Conservation (phyloP, 2,113 vertebrate species). For the Onychorhynchus coronatus region DNA sequence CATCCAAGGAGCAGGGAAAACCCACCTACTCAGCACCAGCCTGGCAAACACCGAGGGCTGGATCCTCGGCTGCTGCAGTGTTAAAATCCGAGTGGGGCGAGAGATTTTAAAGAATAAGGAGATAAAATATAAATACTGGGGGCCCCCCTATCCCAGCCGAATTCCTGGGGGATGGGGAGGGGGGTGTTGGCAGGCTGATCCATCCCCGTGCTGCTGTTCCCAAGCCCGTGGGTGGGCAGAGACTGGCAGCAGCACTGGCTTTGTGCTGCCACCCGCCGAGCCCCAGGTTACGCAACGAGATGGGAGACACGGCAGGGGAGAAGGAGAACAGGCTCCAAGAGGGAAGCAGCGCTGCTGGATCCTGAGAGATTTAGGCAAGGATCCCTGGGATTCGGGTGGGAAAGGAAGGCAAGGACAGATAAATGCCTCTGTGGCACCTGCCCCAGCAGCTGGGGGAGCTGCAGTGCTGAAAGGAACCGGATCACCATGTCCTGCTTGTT, state of each 20-base stretch:
- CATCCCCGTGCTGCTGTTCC: accelerated
- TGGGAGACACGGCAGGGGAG: neutral
- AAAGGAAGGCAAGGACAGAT: neutral
- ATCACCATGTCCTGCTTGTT: too few species aligned
- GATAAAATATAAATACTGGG: neutral
- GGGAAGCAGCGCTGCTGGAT: neutral
- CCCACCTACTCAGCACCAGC: neutral
- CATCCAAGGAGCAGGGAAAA: neutral
- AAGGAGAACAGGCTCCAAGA: neutral
- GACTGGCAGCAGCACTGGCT: neutral
- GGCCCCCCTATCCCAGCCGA: neutral
- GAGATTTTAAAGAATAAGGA: neutral
- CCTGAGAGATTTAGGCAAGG: neutral
- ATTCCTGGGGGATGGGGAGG: neutral
- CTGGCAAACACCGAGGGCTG: neutral
- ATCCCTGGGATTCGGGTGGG: neutral
- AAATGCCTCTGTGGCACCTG: neutral
- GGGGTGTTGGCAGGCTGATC: too few species aligned
- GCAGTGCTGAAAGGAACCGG: accelerated
- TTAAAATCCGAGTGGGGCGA: neutral
- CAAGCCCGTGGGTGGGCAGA: neutral
- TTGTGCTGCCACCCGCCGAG: neutral
- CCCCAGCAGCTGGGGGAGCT: neutral
- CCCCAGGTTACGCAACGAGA: neutral
- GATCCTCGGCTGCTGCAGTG: accelerated